Evolutionary conservation across 1,140 invertebrate genomes (phyloP).

Genomic region (Berghia stephanieae): DNA sequence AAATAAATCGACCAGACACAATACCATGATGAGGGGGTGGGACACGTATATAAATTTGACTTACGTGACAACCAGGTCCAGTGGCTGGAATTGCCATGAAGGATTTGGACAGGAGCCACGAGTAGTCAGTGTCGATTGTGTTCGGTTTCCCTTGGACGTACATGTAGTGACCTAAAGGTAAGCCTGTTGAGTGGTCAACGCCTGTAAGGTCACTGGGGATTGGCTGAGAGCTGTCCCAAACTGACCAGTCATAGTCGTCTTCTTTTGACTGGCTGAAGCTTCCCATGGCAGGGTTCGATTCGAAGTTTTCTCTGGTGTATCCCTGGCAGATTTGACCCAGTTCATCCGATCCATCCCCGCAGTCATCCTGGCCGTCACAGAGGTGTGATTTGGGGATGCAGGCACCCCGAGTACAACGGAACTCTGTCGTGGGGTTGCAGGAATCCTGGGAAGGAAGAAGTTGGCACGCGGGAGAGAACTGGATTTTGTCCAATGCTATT

Average conservation of each 20-base stretch:
- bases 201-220: constrained; percentile 44
- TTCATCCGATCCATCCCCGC: constrained; percentile 94
- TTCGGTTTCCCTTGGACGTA: constrained; percentile 53
- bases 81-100: constrained; percentile 11
- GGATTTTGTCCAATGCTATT: constrained; percentile 80
- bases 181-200: constrained; percentile 52
- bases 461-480: constrained; percentile 65
- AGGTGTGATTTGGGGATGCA: constrained; percentile 53
- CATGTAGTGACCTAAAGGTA: constrained; percentile 57
- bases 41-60: too few relatives aligned
- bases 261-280: constrained; percentile 41
- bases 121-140: constrained; percentile 68
- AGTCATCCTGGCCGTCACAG: constrained; percentile 80
- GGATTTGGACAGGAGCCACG: constrained; percentile 44
- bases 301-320: constrained; percentile 44
- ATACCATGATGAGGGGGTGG: too few relatives aligned
- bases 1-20: not conserved
- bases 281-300: constrained; percentile 39
- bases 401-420: constrained; percentile 50
- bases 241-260: constrained; percentile 56
- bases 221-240: constrained; percentile 31
- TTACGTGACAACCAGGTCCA: constrained; percentile 15
- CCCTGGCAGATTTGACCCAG: constrained; percentile 64
- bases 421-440: constrained; percentile 47
- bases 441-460: constrained; percentile 26